These are phyloP conservation scores for Zoroaster sp. DNA, from an alignment of 53 echinoderm and acorn worm genomes.

Conservation along the genomic window DNA sequence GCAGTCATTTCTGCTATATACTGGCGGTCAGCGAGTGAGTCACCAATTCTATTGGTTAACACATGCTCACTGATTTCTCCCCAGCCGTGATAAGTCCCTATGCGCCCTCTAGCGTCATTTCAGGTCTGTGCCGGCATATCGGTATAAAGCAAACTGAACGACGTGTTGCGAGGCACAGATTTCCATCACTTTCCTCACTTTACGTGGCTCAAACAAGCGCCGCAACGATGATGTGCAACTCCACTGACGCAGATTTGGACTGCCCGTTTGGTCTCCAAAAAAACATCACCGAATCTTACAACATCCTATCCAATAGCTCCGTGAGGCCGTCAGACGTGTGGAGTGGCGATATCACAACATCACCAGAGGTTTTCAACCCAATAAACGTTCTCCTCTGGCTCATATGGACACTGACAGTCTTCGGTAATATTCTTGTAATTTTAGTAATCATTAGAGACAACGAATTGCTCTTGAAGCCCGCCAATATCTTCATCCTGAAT, in stretches of 20 bases:
- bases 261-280: neutral
- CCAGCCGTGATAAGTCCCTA: conserved; percentile 4
- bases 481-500: conserved; percentile 61
- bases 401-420: conserved; percentile 4
- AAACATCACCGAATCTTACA: neutral
- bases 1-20: too few species aligned
- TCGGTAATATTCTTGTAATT: conserved; percentile 50
- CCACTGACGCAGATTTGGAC: neutral
- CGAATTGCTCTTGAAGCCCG: conserved; percentile 14
- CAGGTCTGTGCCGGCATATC: neutral
- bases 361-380: conserved; percentile 8
- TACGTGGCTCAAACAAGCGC: neutral
- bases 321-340: neutral
- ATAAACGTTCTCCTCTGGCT: conserved; percentile 45
- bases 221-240: conserved; percentile 10
- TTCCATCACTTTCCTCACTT: neutral
- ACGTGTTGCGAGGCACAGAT: neutral
- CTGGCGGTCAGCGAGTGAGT: too few species aligned
- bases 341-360: neutral
- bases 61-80: neutral
- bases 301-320: neutral
- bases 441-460: conserved; percentile 30
- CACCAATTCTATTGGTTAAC: neutral
- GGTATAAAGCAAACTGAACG: neutral
- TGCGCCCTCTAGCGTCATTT: conserved; percentile 24